Percentiles rank a stretch among this genome's conserved stretches.
phyloP scores from a whole-genome alignment of 1,140 invertebrate species.

The Drosophila burlai region DNA sequence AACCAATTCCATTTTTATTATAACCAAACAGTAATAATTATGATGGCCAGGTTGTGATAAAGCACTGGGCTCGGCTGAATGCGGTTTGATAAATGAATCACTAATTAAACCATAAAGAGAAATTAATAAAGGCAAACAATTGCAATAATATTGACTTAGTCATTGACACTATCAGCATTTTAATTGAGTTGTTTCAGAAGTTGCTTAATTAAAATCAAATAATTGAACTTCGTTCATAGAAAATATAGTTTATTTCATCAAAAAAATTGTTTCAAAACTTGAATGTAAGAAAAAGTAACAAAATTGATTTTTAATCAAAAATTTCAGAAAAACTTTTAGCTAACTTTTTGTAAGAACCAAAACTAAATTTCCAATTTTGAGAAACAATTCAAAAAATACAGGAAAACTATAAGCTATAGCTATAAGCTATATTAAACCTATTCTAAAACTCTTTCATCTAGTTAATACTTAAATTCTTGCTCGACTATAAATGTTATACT shows the following conservation, averaged over 20 bases:
- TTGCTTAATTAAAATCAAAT: not conserved
- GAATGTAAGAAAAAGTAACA: too few species aligned
- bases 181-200: not conserved
- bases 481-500: too few species aligned
- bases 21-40: slow-evolving; percentile 1
- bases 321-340: too few species aligned
- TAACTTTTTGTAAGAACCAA: too few species aligned
- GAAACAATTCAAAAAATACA: too few species aligned
- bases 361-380: too few species aligned
- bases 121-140: slow-evolving; percentile 4
- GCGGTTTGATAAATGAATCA: slow-evolving; percentile 2
- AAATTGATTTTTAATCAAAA: too few species aligned
- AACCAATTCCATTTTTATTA: not conserved
- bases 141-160: not conserved
- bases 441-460: not conserved
- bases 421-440: not conserved
- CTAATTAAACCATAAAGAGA: slow-evolving; percentile 4
- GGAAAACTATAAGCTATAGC: not conserved
- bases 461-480: too few species aligned
- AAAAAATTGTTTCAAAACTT: too few species aligned
- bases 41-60: not conserved
- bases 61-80: not conserved
- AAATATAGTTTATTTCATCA: not conserved
- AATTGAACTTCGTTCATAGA: not conserved
- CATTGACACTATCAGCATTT: not conserved